phyloP scores from a whole-genome alignment of 2,797 vertebrate genomes.

The Borostomias antarcticus region DNA sequence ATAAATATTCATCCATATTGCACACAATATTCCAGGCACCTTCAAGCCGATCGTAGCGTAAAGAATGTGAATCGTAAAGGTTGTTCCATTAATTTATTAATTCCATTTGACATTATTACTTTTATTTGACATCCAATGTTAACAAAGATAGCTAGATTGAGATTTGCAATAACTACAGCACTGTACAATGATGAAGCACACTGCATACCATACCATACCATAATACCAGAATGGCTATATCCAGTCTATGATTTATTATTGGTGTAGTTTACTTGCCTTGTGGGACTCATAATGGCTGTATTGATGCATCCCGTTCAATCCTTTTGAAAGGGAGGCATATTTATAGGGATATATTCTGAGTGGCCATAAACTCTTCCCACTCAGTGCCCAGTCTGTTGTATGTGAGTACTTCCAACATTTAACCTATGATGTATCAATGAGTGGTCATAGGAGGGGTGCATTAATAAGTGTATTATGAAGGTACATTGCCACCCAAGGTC shows the following conservation, averaged over 20 bases:
- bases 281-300: conserved; percentile 43
- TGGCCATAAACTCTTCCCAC: conserved; percentile 54
- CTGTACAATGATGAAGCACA: background rate
- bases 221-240: conserved; percentile 9
- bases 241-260: conserved; percentile 56
- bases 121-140: too few relatives aligned
- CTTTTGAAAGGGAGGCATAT: conserved; percentile 52
- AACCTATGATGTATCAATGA: conserved; percentile 56
- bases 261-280: conserved; percentile 32
- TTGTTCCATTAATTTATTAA: too few relatives aligned
- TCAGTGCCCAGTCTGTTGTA: conserved; percentile 45
- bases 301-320: conserved; percentile 50
- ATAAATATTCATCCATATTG: too few relatives aligned
- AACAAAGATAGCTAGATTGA: too few relatives aligned
- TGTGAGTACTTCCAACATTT: conserved; percentile 49
- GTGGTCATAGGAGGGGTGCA: conserved; percentile 48
- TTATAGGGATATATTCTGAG: conserved; percentile 54
- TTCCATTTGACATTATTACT: too few relatives aligned
- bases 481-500: conserved; percentile 66
- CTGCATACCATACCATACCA: too few relatives aligned
- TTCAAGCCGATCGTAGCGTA: too few relatives aligned
- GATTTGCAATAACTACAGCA: background rate
- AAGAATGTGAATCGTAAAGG: too few relatives aligned
- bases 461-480: conserved; percentile 67
- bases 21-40: too few relatives aligned